Evolutionary conservation across 2,888 invertebrate genomes (phyloP), one percentile per base, ranked within the genome.

Genomic region (Eilema griseolum): DNA sequence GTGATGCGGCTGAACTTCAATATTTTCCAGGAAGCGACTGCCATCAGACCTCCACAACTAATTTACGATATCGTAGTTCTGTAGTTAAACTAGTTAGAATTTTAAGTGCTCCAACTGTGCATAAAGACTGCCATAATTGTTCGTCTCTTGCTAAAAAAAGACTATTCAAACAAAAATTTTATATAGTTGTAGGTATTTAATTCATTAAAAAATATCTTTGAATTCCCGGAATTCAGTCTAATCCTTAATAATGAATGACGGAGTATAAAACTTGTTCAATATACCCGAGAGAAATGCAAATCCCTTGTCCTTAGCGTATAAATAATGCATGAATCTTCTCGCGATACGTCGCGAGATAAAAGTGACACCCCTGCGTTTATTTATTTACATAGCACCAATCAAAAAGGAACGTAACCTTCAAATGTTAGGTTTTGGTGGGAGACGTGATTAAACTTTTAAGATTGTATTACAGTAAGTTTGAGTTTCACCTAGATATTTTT

Each of bases 211-310:
- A 75, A 83, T 79, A 69, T 80, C 83, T 76, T 80, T 87, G 87
- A 83, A 85, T 88, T 89, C 89, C 83, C 86, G 31, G 52, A 52
- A 70, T 61, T n/a, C 64, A 67, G 72, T 76, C 70, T 76, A 80
- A 90, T 90, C 88, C 90, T 91, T 88, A 92, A 92, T 93, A 92
- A 90, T 90, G 89, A 89, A 92, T 87, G 89, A 88, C 89, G 87
- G 89, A 88, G 91, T 87, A 89, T 88, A 88, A 90, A 93, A 93
- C 88, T 93, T 93, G 90, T 90, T 88, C 91, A 92, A 93, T 92
- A 92, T 88, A 88, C 85, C 84, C 84, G 64, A 75, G 85, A 85
- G 87, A 88, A 84, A 90, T 93, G 93, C 88, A 93, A 92, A 93
- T 92, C 83, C 83, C 74, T 79, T 78, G 84, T 85, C 86, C 86